Conservation (phyloP, 2,888 invertebrate species). For the Adela reaumurella region DNA sequence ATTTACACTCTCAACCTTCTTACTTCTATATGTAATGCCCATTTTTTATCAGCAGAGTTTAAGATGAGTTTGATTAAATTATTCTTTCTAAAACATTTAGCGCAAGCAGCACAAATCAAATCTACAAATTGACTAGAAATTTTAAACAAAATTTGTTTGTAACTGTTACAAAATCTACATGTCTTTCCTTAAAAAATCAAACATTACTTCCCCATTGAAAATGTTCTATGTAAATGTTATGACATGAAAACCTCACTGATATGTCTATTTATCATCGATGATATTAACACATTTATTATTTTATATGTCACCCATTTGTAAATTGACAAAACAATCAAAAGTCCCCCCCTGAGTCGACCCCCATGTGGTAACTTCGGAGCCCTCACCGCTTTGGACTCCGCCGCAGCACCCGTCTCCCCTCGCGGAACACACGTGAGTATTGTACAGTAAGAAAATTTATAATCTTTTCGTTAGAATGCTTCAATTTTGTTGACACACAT, state of each 20-base stretch:
- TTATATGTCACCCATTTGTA: conserved; percentile 58
- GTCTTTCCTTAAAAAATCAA: no score
- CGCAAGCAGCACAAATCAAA: not conserved
- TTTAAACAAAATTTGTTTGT: not conserved
- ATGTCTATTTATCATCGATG: conserved; percentile 44
- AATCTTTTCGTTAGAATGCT: not conserved
- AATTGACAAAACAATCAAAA: conserved; percentile 54
- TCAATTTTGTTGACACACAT: conserved; percentile 16
- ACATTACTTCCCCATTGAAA: no score
- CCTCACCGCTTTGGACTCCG: conserved; percentile 14
- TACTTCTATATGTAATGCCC: no score
- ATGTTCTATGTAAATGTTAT: no score
- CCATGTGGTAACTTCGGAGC: not conserved
- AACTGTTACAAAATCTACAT: no score
- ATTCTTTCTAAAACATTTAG: not conserved
- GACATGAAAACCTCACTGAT: no score
- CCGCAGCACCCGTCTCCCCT: conserved; percentile 14
- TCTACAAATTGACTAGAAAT: not conserved
- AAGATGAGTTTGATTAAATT: no score
- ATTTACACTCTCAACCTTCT: no score
- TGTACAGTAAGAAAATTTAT: not conserved
- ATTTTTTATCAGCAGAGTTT: no score
- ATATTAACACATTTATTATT: conserved; percentile 58
- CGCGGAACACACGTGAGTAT: conserved; percentile 38
- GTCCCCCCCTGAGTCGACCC: conserved; percentile 22